These are phyloP conservation scores for Aspidapion aeneum DNA, from an alignment of 2,888 invertebrate species.

Conservation along the genomic window DNA sequence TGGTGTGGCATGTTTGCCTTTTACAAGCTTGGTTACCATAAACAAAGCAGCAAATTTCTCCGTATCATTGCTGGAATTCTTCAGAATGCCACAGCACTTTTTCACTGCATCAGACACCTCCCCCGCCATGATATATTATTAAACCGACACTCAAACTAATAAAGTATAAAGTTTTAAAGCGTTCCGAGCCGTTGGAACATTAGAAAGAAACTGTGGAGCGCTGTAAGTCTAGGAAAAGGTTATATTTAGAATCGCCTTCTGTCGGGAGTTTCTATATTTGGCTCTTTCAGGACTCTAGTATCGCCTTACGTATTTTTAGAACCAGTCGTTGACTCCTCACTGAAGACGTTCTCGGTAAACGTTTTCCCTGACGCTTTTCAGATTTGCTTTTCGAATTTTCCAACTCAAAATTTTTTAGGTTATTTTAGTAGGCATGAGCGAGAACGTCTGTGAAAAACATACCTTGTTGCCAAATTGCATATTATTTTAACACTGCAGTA, in stretches of 20 bases:
- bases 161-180: too few species aligned
- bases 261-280: conserved; percentile 47
- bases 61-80: conserved; percentile 78
- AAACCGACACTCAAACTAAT: neutral
- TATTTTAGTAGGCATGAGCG: neutral
- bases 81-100: conserved; percentile 78
- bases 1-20: conserved; percentile 74
- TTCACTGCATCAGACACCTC: conserved; percentile 75
- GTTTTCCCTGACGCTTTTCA: neutral
- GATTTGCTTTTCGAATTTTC: neutral
- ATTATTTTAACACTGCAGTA: too few species aligned
- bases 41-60: conserved; percentile 90
- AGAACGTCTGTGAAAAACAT: too few species aligned
- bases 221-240: conserved; percentile 37
- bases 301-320: conserved; percentile 45
- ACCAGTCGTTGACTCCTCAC: conserved; percentile 42
- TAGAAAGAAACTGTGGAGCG: conserved; percentile 33
- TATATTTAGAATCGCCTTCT: conserved; percentile 45
- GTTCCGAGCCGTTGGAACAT: conserved; percentile 15
- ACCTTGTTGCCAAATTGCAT: neutral
- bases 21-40: conserved; percentile 87
- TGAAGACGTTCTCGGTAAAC: conserved; percentile 6
- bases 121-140: conserved; percentile 40
- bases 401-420: neutral
- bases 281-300: conserved; percentile 42